A percentile compares a stretch with the other conserved stretches of the same genome.
These are phyloP conservation scores for Leptestheria dahalacensis DNA, from an alignment of 1,140 invertebrate species.

Conservation along the genomic window DNA sequence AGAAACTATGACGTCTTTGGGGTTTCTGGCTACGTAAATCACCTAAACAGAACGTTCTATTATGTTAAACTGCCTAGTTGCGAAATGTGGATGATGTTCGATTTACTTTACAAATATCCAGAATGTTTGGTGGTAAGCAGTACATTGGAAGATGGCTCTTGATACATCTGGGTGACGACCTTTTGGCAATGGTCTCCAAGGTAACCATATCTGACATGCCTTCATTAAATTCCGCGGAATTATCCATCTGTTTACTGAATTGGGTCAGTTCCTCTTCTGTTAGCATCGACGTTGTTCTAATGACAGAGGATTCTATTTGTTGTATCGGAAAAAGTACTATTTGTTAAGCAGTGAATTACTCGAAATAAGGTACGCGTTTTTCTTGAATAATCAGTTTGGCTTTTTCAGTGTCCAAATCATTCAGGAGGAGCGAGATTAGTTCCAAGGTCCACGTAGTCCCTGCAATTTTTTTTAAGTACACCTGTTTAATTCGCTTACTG, in stretches of 20 bases:
- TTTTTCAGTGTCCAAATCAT: constrained; percentile 33
- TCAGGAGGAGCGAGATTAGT: constrained; percentile 38
- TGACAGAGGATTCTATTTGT: neutral
- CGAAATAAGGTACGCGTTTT: constrained; percentile 30
- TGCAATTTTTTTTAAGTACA: constrained; percentile 17
- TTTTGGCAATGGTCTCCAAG: neutral
- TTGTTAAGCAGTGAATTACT: constrained; percentile 22
- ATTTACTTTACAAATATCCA: neutral
- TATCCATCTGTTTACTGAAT: no score
- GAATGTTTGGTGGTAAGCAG: neutral
- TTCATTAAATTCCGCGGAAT: neutral
- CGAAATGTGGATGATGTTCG: neutral
- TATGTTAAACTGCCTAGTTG: neutral
- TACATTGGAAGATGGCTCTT: neutral
- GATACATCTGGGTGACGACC: neutral
- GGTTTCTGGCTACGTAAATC: neutral
- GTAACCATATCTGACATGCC: neutral
- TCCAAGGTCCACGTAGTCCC: constrained; percentile 43
- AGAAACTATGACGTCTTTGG: neutral
- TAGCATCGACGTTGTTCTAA: neutral
- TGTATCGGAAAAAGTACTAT: neutral
- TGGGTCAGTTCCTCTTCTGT: no score
- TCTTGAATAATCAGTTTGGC: constrained; percentile 25
- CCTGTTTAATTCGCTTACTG: neutral
- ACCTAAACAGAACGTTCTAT: neutral